Base-by-base conservation (phyloP, 2,113 vertebrate genomes). In the Syrrhaptes paradoxus region DNA sequence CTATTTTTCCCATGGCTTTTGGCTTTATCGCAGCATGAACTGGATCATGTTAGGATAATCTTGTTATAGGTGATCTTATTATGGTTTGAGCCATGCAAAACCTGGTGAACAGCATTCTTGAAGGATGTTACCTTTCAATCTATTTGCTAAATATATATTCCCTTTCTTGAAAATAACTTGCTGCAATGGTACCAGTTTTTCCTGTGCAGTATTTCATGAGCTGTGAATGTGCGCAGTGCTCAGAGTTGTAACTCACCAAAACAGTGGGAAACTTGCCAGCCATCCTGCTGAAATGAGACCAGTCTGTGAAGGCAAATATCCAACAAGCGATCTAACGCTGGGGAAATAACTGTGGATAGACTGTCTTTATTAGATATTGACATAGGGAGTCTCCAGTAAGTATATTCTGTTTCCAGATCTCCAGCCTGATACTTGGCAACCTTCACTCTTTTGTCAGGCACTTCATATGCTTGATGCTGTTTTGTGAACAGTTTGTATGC, bases 241-340 rank as follows among this genome's bases (percentile, higher is more conserved):
- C 83, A 88, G 81, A 76, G 67, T 20, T 95, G 34, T 71, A 85
- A 74, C 48, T 87, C 77, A 59, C 55, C 79, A 68, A 46, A 93
- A 54, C 11, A 90, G 65, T 41, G 74, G 92, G 90, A 91, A 89
- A 65, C 62, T 65, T 85, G 87, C 93, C 95, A 93, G 89, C 65
- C 38, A 18, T 91, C 34, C 74, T 68, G 68, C 54, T 86, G 77
- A 87, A 89, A 65, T 58, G 61, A 83, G 68, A 95, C 84, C 58
- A 49, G 75, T 17, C 59, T 79, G 59, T 90, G 67, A 71, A 94
- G 70, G 62, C 79, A 91, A 38, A 92, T 79, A 83, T 12, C 81
- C 87, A 96, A 21, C 55, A 59, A 26, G 31, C 75, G 21, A 24
- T 81, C 82, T 90, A 51, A 61, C 4, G 21, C 83, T 87, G 88